A percentile compares a stretch with the other conserved stretches of the same genome.
Conservation (phyloP, 2,113 vertebrate genomes). For the Procavia capensis region DNA sequence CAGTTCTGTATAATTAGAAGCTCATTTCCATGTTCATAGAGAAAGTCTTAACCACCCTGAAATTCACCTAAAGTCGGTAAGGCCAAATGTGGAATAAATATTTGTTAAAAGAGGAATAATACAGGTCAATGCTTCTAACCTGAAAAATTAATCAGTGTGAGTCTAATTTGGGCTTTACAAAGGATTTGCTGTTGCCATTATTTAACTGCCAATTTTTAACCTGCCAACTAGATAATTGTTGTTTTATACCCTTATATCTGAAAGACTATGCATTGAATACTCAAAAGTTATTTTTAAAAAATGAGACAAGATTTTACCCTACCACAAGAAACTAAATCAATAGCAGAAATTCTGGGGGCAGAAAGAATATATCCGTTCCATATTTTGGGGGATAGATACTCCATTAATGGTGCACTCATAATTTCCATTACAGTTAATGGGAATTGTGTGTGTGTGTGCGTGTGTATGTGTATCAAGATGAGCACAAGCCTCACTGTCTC, state of each 20-base stretch:
- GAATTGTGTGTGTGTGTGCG: background rate
- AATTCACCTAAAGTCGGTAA: constrained; percentile 59
- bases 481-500: constrained; percentile 39
- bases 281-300: constrained; percentile 46
- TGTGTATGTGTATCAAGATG: constrained; percentile 25
- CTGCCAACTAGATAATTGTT: constrained; percentile 29
- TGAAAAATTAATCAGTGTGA: constrained; percentile 32
- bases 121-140: constrained; percentile 37
- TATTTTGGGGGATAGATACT: background rate
- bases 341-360: constrained; percentile 28
- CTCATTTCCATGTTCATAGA: constrained; percentile 62
- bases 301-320: constrained; percentile 23
- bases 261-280: constrained; percentile 31
- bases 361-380: constrained; percentile 15
- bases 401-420: constrained; percentile 54
- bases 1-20: constrained; percentile 51
- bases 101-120: constrained; percentile 64
- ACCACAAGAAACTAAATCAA: constrained; percentile 56
- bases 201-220: background rate
- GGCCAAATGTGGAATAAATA: constrained; percentile 71
- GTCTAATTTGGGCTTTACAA: background rate
- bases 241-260: background rate
- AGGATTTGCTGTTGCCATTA: background rate
- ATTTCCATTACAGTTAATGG: constrained; percentile 69
- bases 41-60: constrained; percentile 57